phyloP scores from a whole-genome alignment of 2,113 vertebrate species.

The Lagopus leucura region DNA sequence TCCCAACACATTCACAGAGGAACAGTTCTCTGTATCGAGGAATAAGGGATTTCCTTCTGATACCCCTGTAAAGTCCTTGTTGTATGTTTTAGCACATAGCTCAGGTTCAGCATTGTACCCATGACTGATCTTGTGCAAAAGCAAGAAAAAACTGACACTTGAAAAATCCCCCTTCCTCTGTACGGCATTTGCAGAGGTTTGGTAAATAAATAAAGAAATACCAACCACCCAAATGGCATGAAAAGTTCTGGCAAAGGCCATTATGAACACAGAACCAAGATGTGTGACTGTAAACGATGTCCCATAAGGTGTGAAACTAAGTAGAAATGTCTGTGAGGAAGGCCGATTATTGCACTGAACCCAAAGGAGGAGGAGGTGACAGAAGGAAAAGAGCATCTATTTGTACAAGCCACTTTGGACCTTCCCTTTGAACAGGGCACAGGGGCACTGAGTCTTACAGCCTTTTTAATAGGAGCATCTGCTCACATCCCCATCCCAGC shows the following conservation, averaged over 20 bases:
- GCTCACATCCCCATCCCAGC: constrained; percentile 56
- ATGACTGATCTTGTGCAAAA: not conserved
- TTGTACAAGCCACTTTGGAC: constrained; percentile 35
- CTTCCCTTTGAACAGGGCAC: constrained; percentile 47
- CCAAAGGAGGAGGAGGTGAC: not conserved
- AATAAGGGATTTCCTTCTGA: not conserved
- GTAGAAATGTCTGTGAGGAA: constrained; percentile 2
- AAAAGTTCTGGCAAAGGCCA: not conserved
- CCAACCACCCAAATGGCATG: not conserved
- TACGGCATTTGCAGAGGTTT: not conserved
- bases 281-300: fast-evolving
- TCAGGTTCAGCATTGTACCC: not conserved
- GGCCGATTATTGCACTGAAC: not conserved
- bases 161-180: not conserved
- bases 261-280: not conserved
- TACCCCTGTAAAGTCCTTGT: not conserved
- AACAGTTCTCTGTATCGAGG: not conserved
- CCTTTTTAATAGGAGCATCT: constrained; percentile 66
- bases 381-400: constrained; percentile 42
- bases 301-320: constrained; percentile 13
- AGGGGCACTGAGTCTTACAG: constrained; percentile 23
- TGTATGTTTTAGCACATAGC: not conserved
- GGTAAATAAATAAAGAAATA: not conserved
- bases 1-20: not conserved
- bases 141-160: not conserved